phyloP scores from a whole-genome alignment of 2,797 vertebrate genomes.

The Bradypus variegatus region DNA sequence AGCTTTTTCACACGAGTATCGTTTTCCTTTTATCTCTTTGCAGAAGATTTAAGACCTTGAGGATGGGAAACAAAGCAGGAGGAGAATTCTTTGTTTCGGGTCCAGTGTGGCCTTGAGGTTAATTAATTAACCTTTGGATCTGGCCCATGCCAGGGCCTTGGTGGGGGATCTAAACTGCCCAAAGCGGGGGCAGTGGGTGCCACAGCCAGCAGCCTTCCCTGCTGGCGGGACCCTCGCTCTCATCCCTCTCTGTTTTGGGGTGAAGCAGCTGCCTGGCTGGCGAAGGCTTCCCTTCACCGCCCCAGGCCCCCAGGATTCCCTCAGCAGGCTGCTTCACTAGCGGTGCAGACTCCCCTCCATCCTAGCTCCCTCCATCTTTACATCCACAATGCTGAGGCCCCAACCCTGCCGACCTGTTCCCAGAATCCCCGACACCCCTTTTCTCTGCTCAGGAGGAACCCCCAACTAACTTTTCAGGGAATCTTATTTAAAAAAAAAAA shows the following conservation, averaged over 20 bases:
- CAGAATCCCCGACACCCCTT: neutral
- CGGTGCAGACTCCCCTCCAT: neutral
- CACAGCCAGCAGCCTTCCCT: no score
- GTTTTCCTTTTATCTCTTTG: neutral
- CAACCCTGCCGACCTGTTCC: neutral
- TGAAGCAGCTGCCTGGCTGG: neutral
- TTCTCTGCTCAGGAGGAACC: slow-evolving; percentile 5
- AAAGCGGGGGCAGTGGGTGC: accelerated
- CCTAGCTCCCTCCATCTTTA: neutral
- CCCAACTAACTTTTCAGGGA: neutral
- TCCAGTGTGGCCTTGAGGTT: neutral
- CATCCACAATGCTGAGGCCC: neutral
- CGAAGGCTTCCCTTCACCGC: neutral
- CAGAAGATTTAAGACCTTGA: neutral
- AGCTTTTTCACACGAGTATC: neutral
- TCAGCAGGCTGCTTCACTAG: no score
- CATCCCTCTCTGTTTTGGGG: neutral
- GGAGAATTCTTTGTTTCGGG: neutral
- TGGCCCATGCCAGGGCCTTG: neutral
- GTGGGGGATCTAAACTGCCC: neutral
- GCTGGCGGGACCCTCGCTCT: neutral
- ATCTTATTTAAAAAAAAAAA: neutral
- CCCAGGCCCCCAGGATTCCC: neutral
- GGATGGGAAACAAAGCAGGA: neutral
- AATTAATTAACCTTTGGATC: neutral